phyloP scores from a whole-genome alignment of 1,140 invertebrate genomes.

The Aethina tumida region DNA sequence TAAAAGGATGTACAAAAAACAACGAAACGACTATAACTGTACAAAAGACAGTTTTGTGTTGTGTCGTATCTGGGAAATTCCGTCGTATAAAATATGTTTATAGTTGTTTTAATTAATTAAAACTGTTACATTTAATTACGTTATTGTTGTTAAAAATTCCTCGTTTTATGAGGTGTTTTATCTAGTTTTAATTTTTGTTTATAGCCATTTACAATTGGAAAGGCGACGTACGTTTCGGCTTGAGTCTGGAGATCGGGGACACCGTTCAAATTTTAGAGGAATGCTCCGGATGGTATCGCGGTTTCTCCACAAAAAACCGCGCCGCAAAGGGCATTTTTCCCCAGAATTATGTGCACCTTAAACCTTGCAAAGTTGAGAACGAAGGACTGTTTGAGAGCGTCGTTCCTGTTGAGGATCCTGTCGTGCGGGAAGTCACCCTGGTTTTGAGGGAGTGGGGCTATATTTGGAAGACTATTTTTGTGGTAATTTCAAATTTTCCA shows the following conservation, averaged over 20 bases:
- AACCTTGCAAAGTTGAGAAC: slow-evolving; percentile 67
- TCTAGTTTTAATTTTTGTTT: slow-evolving; percentile 32
- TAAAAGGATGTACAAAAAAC: too few species aligned
- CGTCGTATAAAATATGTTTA: background rate
- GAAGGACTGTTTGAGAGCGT: slow-evolving; percentile 61
- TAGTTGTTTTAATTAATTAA: background rate
- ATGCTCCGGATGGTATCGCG: slow-evolving; percentile 80
- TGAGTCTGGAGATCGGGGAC: slow-evolving; percentile 81
- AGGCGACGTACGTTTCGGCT: slow-evolving; percentile 67
- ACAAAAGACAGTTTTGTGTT: background rate
- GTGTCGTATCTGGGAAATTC: background rate
- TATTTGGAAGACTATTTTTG: slow-evolving; percentile 84
- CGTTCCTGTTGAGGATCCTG: slow-evolving; percentile 69
- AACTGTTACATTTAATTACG: background rate
- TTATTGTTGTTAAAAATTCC: too few species aligned
- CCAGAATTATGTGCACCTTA: slow-evolving; percentile 60
- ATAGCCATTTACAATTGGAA: slow-evolving; percentile 85
- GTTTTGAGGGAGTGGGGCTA: slow-evolving; percentile 87
- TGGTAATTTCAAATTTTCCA: slow-evolving; percentile 45
- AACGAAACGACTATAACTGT: background rate
- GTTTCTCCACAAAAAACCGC: slow-evolving; percentile 71
- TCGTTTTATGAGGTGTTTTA: too few species aligned
- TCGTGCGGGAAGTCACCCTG: slow-evolving; percentile 82
- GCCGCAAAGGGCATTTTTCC: slow-evolving; percentile 81
- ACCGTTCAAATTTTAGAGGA: slow-evolving; percentile 85